phyloP scores from a whole-genome alignment of 2,797 vertebrate genomes.

The Sylvia borin region DNA sequence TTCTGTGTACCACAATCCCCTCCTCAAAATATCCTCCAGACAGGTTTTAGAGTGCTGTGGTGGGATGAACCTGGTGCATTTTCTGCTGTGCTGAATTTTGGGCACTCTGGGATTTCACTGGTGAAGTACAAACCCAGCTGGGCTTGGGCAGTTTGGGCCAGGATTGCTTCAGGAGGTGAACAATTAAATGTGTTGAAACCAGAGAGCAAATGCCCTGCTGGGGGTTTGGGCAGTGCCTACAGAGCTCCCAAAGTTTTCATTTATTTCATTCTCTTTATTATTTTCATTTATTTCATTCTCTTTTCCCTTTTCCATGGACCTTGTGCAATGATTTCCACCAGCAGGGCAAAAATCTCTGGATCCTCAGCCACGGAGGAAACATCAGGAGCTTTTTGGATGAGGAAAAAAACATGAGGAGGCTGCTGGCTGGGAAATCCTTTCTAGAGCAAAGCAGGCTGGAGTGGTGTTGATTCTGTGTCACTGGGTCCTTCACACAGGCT shows the following conservation, averaged over 20 bases:
- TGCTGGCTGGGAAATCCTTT: neutral
- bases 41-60: neutral
- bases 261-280: too few species aligned
- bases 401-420: neutral
- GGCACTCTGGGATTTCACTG: neutral
- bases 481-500: neutral
- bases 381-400: neutral
- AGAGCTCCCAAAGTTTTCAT: neutral
- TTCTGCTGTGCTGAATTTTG: neutral
- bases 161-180: neutral
- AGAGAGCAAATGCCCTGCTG: neutral
- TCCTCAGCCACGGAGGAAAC: neutral
- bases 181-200: neutral
- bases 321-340: neutral
- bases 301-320: neutral
- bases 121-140: neutral
- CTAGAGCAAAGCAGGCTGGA: neutral
- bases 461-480: neutral
- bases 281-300: neutral
- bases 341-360: neutral
- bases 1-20: neutral
- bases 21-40: neutral
- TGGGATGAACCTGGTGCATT: neutral
- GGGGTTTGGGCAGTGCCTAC: neutral
- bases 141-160: neutral